phyloP scores from a whole-genome alignment of 1,140 invertebrate genomes.

The Sitobion miscanthi region DNA sequence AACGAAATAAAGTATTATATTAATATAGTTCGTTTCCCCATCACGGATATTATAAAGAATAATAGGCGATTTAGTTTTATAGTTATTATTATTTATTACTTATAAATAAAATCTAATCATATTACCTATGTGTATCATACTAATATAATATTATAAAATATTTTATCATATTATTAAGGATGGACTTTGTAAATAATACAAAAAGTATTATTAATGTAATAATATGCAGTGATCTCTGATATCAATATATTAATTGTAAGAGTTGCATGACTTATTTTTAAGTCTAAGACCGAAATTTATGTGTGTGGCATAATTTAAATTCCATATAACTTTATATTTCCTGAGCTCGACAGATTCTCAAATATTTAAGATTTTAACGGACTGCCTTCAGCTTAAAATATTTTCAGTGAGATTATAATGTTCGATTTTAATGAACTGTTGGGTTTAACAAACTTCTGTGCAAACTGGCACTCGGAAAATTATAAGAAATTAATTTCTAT shows the following conservation, averaged over 20 bases:
- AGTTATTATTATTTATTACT: neutral
- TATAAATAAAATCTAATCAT: neutral
- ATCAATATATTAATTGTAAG: neutral
- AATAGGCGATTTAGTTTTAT: neutral
- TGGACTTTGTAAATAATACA: neutral
- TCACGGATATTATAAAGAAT: too few species aligned
- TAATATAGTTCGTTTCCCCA: too few species aligned
- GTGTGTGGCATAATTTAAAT: neutral
- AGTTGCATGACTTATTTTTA: neutral
- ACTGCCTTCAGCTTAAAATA: neutral
- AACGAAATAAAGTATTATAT: too few species aligned
- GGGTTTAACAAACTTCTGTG: neutral
- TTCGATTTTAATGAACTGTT: neutral
- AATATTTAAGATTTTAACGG: neutral
- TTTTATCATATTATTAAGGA: neutral
- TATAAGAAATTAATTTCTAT: conserved; percentile 2
- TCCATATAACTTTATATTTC: neutral
- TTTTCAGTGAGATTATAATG: neutral
- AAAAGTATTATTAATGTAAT: neutral
- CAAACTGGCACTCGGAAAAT: neutral
- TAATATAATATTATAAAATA: too few species aligned
- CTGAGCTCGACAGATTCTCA: neutral
- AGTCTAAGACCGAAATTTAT: neutral
- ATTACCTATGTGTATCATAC: too few species aligned
- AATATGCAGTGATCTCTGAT: too few species aligned